phyloP scores from a whole-genome alignment of 2,113 vertebrate species.

The Saimiri boliviensis region DNA sequence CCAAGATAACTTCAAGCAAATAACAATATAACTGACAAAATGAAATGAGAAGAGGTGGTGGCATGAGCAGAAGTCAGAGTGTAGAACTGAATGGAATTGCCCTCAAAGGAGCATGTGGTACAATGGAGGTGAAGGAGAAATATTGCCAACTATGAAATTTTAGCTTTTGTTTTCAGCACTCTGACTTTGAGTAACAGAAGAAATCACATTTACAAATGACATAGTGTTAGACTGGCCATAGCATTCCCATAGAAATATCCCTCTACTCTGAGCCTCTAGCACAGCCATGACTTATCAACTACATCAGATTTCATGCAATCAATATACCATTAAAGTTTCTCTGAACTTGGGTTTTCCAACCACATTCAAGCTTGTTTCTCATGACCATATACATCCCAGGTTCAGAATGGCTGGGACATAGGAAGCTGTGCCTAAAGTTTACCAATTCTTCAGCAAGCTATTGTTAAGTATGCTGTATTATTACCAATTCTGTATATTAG shows the following conservation, averaged over 20 bases:
- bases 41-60: neutral
- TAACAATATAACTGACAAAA: neutral
- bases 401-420: neutral
- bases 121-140: neutral
- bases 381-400: neutral
- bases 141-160: neutral
- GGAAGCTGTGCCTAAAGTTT: neutral
- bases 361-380: neutral
- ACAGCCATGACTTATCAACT: neutral
- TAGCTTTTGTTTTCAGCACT: neutral
- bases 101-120: neutral
- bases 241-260: neutral
- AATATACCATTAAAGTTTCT: neutral
- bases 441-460: neutral
- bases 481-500: neutral
- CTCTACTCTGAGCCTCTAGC: neutral
- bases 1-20: neutral
- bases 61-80: neutral
- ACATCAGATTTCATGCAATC: neutral
- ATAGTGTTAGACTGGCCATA: neutral
- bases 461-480: neutral
- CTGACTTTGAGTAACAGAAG: neutral
- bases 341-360: neutral
- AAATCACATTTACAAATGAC: neutral
- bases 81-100: neutral